Conservation (phyloP, 2,888 invertebrate genomes). For the Dryococelus australis region DNA sequence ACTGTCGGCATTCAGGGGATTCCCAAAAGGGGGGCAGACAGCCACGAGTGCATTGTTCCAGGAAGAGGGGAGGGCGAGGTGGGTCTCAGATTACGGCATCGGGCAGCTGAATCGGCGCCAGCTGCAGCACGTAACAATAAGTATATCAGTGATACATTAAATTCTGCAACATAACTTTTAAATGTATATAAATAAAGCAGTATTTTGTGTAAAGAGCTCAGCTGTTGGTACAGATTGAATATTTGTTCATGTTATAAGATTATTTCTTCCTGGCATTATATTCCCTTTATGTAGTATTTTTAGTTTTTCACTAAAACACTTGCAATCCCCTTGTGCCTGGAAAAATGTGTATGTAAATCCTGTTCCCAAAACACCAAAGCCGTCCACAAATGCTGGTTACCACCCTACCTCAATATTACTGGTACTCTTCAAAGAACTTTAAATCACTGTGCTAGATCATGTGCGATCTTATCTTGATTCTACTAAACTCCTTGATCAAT, state of each 20-base stretch:
- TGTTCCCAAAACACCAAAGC: neutral
- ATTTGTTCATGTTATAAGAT: neutral
- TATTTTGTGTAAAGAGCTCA: neutral
- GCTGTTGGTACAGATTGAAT: neutral
- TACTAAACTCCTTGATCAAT: neutral
- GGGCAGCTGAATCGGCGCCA: too few species aligned
- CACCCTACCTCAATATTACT: neutral
- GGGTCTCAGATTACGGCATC: too few species aligned
- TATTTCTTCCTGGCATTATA: neutral
- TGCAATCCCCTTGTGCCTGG: neutral
- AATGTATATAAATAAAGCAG: neutral
- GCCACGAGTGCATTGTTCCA: too few species aligned
- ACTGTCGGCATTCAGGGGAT: too few species aligned
- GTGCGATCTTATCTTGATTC: neutral
- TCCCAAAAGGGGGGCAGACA: too few species aligned
- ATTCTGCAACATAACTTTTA: neutral
- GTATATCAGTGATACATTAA: neutral
- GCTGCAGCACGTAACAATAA: too few species aligned
- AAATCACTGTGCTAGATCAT: neutral
- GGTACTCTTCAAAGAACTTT: neutral
- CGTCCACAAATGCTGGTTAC: neutral
- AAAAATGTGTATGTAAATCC: neutral
- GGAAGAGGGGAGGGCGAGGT: too few species aligned
- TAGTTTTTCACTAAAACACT: neutral
- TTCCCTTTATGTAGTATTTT: neutral